These are phyloP conservation scores for Podarcis cretensis DNA, from an alignment of 2,113 vertebrate species.

Conservation along the genomic window DNA sequence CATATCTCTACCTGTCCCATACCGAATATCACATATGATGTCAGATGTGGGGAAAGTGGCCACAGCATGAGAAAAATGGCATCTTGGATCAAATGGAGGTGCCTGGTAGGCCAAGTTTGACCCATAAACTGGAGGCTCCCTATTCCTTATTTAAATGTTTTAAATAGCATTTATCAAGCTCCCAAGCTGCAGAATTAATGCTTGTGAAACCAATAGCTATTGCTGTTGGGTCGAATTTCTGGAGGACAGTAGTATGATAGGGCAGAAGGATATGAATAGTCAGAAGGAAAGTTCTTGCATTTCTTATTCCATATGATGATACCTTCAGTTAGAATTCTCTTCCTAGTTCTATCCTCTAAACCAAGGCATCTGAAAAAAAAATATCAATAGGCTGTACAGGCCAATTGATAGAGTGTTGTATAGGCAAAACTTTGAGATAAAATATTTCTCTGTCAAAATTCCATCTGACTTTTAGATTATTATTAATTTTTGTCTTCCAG, in stretches of 20 bases:
- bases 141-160: not conserved
- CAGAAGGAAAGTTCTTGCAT: not conserved
- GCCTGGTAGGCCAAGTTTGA: no score
- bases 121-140: no score
- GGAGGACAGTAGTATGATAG: not conserved
- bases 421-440: not conserved
- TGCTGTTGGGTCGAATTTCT: not conserved
- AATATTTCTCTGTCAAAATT: conserved; percentile 1
- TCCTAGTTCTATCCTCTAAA: not conserved
- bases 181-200: not conserved
- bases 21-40: no score
- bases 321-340: not conserved
- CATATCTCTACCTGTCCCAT: no score
- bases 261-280: no score
- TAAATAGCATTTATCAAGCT: not conserved
- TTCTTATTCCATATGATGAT: not conserved
- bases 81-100: no score
- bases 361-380: no score
- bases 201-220: not conserved
- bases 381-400: not conserved
- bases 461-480: not conserved
- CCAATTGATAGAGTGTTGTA: not conserved
- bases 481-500: conserved; percentile 62
- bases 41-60: no score
- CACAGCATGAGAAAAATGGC: no score